Evolutionary conservation across 2,888 invertebrate species (phyloP).

Genomic region (Meghimatium bilineatum): DNA sequence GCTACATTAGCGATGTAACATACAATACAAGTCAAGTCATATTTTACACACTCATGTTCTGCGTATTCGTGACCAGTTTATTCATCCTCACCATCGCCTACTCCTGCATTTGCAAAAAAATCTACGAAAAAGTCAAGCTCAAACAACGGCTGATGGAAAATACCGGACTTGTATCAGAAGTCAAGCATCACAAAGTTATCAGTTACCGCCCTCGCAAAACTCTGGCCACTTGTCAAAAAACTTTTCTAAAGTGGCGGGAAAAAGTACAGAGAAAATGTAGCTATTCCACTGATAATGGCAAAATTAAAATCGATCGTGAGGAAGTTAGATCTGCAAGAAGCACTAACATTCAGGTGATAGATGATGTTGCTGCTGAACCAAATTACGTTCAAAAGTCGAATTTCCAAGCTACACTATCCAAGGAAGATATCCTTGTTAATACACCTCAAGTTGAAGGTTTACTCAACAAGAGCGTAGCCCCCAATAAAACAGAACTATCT

Average conservation of each 20-base stretch:
- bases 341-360: not conserved
- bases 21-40: not conserved
- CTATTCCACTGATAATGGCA: not conserved
- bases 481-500: too few species aligned
- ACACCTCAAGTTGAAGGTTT: not conserved
- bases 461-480: not conserved
- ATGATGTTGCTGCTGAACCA: not conserved
- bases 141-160: slow-evolving; percentile 20
- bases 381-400: not conserved
- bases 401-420: not conserved
- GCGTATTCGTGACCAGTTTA: slow-evolving; percentile 43
- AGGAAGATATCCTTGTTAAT: not conserved
- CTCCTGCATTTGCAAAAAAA: slow-evolving; percentile 36
- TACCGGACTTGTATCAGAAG: not conserved
- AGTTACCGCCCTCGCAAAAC: not conserved
- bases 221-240: not conserved
- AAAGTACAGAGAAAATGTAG: not conserved
- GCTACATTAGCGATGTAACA: not conserved
- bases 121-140: slow-evolving; percentile 19
- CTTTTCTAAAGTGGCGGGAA: not conserved
- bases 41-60: slow-evolving; percentile 16
- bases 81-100: slow-evolving; percentile 59
- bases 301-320: not conserved
- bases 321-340: not conserved
- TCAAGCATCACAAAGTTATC: not conserved